Evolutionary conservation across 2,797 vertebrate species (phyloP), one percentile per base, ranked within the genome.

Genomic region (Poeciliopsis presidionis): DNA sequence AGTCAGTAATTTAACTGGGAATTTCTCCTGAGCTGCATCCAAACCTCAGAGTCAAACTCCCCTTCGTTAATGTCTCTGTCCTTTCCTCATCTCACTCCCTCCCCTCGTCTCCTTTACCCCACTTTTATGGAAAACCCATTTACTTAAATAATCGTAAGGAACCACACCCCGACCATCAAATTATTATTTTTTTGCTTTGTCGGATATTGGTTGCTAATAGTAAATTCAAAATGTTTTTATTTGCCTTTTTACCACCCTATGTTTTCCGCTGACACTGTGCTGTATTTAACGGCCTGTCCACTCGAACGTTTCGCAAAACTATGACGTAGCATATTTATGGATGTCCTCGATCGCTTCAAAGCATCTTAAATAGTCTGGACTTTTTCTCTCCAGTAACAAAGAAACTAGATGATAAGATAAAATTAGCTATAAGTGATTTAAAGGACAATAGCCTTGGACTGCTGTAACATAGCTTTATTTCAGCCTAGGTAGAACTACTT

Each of bases 41-140:
- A 96, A 95, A 95, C 94, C 95, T 94, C 95, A 95, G 88, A 94
- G 88, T 93, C 88, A 90, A 89, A 86, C 86, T 88, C 88, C 89
- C 84, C 89, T 71, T 72, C 76, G 78, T 86, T 84, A 83, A 81
- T 86, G 91, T 92, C 82, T 86, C 85, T 92, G 85, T 92, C 90
- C 80, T 90, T 41, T 83, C 83, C 81, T 86, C 69, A 25, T 87
- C 89, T 77, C 90, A 91, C 90, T 88, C 77, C 81, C 86, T 90
- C 85, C 82, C 83, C 74, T 73, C 33, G 63, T 73, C 79, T 84
- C 79, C 81, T 76, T 87, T 72, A 73, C 87, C 87, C 85, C 73
- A 86, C 85, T 89, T 83, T 82, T 79, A 79, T 89, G 93, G 92
- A 93, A 94, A 94, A 93, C 77, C 88, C 86, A 82, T 81, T 79